These are phyloP conservation scores for Epiblema foenella DNA, from an alignment of 2,888 invertebrate species.

Conservation along the genomic window DNA sequence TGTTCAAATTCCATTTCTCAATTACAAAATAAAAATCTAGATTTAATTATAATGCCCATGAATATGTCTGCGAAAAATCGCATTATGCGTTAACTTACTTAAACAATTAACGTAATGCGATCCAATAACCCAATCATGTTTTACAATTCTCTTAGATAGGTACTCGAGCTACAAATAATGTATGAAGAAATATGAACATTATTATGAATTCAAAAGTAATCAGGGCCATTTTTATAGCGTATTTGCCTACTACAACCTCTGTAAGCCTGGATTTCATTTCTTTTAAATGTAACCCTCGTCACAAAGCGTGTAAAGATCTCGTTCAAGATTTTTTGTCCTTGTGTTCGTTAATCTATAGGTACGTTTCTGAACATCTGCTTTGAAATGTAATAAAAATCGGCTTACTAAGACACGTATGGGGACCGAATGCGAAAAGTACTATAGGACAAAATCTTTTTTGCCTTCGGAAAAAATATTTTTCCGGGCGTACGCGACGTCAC, in stretches of 20 bases:
- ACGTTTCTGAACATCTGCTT: conserved; percentile 70
- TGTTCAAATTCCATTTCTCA: too few relatives aligned
- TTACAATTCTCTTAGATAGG: neutral
- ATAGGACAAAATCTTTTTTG: conserved; percentile 51
- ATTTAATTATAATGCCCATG: too few relatives aligned
- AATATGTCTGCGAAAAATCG: too few relatives aligned
- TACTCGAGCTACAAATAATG: neutral
- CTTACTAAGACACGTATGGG: conserved; percentile 72
- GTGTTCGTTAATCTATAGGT: conserved; percentile 70
- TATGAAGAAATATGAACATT: neutral
- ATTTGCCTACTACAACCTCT: conserved; percentile 8
- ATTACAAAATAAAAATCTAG: too few relatives aligned
- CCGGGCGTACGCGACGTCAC: conserved; percentile 45
- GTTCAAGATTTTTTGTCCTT: conserved; percentile 63
- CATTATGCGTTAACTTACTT: too few relatives aligned
- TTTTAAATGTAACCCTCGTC: conserved; percentile 46
- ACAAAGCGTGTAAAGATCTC: conserved; percentile 48
- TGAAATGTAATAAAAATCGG: conserved; percentile 81
- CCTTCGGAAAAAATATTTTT: conserved; percentile 40
- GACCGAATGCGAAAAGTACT: conserved; percentile 65
- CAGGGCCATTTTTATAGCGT: neutral
- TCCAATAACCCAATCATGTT: neutral
- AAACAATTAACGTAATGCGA: neutral
- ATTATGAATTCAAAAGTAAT: neutral
- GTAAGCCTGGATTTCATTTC: conserved; percentile 47